Percentiles rank a stretch among this genome's conserved stretches.
Evolutionary conservation across 2,797 vertebrate genomes (phyloP).

Genomic region (Kryptopterus vitreolus): DNA sequence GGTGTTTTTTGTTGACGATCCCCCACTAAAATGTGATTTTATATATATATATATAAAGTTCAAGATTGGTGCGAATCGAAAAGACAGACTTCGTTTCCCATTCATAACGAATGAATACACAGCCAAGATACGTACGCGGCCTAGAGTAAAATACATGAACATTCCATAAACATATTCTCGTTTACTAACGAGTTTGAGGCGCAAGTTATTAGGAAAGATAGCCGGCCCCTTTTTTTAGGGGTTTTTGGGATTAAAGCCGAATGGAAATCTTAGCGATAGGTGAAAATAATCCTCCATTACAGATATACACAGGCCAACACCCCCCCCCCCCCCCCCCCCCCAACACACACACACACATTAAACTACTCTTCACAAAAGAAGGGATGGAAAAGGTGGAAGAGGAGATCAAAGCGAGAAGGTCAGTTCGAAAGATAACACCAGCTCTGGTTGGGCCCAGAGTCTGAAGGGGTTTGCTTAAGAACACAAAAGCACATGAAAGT

Average conservation of each 20-base stretch:
- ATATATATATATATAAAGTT: background rate
- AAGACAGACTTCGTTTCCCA: background rate
- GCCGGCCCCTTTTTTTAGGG: conserved; percentile 40
- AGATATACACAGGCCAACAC: conserved; percentile 47
- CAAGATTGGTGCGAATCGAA: background rate
- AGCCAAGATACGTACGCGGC: conserved; percentile 25
- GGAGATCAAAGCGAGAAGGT: conserved; percentile 71
- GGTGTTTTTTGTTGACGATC: conserved; percentile 5
- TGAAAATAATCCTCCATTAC: conserved; percentile 56
- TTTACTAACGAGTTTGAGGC: conserved; percentile 46
- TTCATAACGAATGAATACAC: conserved; percentile 30
- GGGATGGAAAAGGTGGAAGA: conserved; percentile 65
- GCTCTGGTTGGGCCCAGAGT: conserved; percentile 47
- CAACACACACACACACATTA: too few species aligned
- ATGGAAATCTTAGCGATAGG: conserved; percentile 58
- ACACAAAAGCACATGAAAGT: conserved; percentile 73
- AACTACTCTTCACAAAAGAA: conserved; percentile 59
- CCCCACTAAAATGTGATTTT: background rate
- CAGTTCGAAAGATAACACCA: conserved; percentile 71
- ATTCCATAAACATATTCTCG: conserved; percentile 47
- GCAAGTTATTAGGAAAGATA: conserved; percentile 42
- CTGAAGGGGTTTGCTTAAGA: conserved; percentile 67
- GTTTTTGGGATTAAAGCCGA: conserved; percentile 55
- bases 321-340: too few species aligned
- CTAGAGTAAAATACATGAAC: conserved; percentile 30